phyloP scores from a whole-genome alignment of 2,113 vertebrate species.

The Anhinga anhinga region DNA sequence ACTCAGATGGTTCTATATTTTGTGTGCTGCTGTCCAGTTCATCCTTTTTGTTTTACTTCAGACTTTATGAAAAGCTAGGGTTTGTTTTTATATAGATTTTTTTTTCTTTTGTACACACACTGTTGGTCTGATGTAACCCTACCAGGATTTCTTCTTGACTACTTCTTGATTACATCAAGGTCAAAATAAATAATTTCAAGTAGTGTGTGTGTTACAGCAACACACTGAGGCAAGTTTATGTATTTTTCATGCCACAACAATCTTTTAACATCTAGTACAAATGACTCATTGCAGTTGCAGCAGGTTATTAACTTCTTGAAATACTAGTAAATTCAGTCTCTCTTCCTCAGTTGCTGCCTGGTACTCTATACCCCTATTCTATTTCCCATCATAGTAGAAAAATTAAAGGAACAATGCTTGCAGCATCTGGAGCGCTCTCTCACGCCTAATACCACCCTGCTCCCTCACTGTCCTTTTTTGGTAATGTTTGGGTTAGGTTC shows the following conservation, averaged over 20 bases:
- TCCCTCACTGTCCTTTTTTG: neutral
- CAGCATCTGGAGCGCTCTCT: neutral
- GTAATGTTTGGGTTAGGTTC: neutral
- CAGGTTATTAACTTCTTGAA: neutral
- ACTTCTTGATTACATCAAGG: neutral
- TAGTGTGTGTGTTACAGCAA: neutral
- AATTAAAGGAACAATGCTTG: neutral
- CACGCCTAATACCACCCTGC: neutral
- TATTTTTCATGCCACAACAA: neutral
- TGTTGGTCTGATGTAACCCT: neutral
- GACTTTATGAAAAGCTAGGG: neutral
- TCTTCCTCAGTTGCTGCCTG: neutral
- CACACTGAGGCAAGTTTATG: neutral
- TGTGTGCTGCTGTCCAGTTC: neutral
- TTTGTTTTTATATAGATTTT: neutral
- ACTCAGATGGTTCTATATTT: neutral
- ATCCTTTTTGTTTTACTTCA: neutral
- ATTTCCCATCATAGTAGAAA: neutral
- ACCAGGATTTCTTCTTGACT: neutral
- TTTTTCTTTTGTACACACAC: neutral
- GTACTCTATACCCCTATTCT: neutral
- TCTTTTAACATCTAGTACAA: neutral
- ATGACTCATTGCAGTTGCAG: neutral
- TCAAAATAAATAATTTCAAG: neutral
- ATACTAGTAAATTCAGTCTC: neutral